Percentiles rank a stretch among this genome's conserved stretches.
Conservation (phyloP, 2,888 invertebrate genomes). For the Clepsis dumicolana region DNA sequence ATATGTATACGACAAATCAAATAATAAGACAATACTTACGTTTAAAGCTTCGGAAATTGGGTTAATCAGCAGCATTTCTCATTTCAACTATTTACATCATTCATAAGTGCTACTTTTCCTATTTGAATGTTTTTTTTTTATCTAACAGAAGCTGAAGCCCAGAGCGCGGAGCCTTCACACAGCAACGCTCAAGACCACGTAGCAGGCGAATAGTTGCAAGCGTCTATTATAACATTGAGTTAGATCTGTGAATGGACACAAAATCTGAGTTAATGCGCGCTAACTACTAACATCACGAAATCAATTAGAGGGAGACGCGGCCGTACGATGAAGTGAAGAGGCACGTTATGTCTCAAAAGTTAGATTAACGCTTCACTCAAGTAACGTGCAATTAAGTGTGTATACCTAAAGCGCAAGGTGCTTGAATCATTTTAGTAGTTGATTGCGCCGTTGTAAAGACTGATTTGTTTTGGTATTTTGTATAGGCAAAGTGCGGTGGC, state of each 20-base stretch:
- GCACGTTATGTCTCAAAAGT: background rate
- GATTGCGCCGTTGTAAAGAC: conserved; percentile 71
- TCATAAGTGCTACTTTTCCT: background rate
- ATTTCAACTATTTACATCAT: background rate
- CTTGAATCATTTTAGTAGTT: conserved; percentile 52
- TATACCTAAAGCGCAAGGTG: conserved; percentile 21
- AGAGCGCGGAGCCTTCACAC: conserved; percentile 74
- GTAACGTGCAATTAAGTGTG: background rate
- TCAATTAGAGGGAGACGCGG: background rate
- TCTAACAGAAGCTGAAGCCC: conserved; percentile 74
- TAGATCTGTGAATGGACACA: conserved; percentile 56
- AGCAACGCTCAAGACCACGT: conserved; percentile 68
- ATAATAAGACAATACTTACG: background rate
- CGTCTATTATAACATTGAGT: conserved; percentile 48
- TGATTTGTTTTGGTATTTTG: conserved; percentile 59
- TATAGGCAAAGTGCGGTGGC: conserved; percentile 35
- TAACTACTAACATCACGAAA: background rate
- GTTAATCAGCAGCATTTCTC: background rate
- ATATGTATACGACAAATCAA: background rate
- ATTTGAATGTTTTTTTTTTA: conserved; percentile 40
- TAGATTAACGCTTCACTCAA: background rate
- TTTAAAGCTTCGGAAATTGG: too few species aligned
- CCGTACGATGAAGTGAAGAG: background rate
- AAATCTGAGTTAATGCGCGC: conserved; percentile 29
- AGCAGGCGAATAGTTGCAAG: conserved; percentile 51